These are phyloP conservation scores for Cheilosia grossa DNA, from an alignment of 2,888 invertebrate species.

Conservation along the genomic window DNA sequence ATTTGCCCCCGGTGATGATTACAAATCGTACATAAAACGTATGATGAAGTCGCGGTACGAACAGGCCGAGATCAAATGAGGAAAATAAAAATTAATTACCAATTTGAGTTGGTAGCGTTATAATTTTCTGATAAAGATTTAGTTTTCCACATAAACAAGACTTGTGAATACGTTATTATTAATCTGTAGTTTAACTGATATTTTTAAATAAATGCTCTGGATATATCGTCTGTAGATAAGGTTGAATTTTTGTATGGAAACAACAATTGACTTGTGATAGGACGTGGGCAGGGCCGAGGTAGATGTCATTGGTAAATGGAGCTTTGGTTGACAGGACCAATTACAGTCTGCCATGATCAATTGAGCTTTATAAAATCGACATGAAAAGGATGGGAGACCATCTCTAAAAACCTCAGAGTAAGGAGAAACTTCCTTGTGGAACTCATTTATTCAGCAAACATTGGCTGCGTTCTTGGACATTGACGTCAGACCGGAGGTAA, in stretches of 20 bases:
- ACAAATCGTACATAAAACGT: slow-evolving; percentile 83
- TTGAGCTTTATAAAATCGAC: no score
- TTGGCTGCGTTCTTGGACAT: no score
- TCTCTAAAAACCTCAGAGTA: no score
- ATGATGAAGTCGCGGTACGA: slow-evolving; percentile 84
- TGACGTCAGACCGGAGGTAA: no score
- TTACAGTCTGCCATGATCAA: no score
- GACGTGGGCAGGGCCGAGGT: no score
- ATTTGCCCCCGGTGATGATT: slow-evolving; percentile 82
- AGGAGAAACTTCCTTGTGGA: no score
- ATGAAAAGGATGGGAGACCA: no score
- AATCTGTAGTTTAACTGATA: slow-evolving; percentile 51
- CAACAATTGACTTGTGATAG: no score
- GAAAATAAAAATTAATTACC: neutral
- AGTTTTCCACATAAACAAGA: slow-evolving; percentile 34
- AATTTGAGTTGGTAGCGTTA: neutral
- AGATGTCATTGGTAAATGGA: no score
- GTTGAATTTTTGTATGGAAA: neutral
- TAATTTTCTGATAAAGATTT: slow-evolving; percentile 8
- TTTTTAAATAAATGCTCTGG: slow-evolving; percentile 64
- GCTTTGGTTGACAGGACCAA: no score
- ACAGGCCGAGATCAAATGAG: slow-evolving; percentile 78
- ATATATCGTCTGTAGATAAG: slow-evolving; percentile 10
- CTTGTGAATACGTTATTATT: slow-evolving; percentile 64
- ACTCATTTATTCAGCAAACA: no score